phyloP scores from a whole-genome alignment of 92 coral and sea anemone genomes.

The Phenganax marumi region DNA sequence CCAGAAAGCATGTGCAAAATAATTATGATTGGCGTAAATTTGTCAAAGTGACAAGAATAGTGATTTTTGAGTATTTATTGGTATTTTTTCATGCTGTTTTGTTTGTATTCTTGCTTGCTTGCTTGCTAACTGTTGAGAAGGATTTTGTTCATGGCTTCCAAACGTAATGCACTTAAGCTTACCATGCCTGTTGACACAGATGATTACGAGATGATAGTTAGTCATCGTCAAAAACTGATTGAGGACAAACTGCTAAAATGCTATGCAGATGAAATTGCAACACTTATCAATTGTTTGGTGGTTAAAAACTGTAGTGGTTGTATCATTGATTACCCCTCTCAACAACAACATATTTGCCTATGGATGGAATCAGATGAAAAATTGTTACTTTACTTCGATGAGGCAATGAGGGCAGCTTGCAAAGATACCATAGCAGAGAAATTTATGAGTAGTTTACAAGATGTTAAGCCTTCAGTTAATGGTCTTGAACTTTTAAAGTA shows the following conservation, averaged over 20 bases:
- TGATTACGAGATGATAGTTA: not conserved
- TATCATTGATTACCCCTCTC: not conserved
- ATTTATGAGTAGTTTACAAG: slow-evolving; percentile 22
- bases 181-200: not conserved
- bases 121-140: no score
- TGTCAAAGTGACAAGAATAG: no score
- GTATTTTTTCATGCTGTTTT: no score
- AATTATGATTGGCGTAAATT: no score
- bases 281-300: not conserved
- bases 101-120: no score
- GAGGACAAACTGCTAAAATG: slow-evolving; percentile 7
- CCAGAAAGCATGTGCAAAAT: no score
- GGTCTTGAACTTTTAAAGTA: slow-evolving; percentile 20
- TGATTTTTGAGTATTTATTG: no score
- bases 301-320: slow-evolving; percentile 2
- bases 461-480: slow-evolving; percentile 1
- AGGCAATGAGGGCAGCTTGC: not conserved
- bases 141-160: no score
- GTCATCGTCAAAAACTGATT: not conserved
- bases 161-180: no score
- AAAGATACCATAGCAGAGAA: slow-evolving; percentile 5
- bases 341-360: not conserved
- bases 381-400: not conserved
- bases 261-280: not conserved
- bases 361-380: slow-evolving; percentile 2